Conservation (phyloP, 2,797 vertebrate species). For the Onychomys leucogaster region DNA sequence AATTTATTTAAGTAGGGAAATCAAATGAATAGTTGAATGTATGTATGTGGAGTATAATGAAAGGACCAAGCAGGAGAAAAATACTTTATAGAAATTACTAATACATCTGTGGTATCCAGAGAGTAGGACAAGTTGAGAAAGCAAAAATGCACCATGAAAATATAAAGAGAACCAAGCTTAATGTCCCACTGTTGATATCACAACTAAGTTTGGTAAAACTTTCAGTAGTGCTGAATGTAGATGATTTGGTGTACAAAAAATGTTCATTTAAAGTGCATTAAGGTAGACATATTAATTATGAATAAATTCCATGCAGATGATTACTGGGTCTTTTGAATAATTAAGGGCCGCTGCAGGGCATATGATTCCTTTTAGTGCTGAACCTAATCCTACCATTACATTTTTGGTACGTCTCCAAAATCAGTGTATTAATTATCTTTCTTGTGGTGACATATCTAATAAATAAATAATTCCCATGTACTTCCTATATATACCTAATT, state of each 20-base stretch:
- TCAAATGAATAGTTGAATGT: background rate
- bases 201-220: background rate
- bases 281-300: constrained; percentile 70
- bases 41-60: background rate
- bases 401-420: constrained; percentile 46
- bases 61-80: background rate
- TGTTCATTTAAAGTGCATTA: constrained; percentile 57
- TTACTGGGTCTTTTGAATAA: constrained; percentile 72
- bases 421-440: constrained; percentile 16
- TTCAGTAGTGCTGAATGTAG: background rate
- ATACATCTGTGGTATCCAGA: background rate
- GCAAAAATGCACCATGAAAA: background rate
- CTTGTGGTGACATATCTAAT: background rate
- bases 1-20: background rate
- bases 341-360: constrained; percentile 67
- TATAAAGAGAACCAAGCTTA: background rate
- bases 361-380: constrained; percentile 54
- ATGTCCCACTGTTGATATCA: background rate
- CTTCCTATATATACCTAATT: background rate
- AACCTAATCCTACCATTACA: background rate
- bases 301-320: constrained; percentile 58
- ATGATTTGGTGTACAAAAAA: constrained; percentile 38
- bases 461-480: background rate
- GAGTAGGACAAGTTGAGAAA: background rate
- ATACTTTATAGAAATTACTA: background rate